Base-by-base conservation (phyloP, 2,797 vertebrate species). In the Xenops minutus region DNA sequence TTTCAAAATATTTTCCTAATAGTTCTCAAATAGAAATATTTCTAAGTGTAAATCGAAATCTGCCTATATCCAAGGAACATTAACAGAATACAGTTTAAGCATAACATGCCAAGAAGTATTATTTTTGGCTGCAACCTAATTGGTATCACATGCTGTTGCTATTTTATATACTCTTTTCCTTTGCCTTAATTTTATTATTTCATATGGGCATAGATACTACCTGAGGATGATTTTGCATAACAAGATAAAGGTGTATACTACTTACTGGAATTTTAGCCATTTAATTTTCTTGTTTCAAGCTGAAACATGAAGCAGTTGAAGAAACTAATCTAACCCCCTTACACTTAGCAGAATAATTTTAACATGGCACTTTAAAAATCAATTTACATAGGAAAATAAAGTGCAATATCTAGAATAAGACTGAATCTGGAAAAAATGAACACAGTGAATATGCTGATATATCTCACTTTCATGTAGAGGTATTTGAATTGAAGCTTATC, bases 1-100 rank as follows among this genome's bases (percentile, higher is more conserved):
- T 96, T 97, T 95, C 71, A 92, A 95, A 96, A 96, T 94, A 95
- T 97, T 96, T 96, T 94, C 84, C 87, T 97, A 96, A 92, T 95
- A 96, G 81, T 89, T 93, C 92, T 94, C 93, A 92, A 85, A 95
- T 12, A 75, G 87, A 96, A 95, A 90, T 95, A 94, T 96, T 97
- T 96, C 90, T 91, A 96, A 96, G 81, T 88, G 95, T 91, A 92
- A 83, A 82, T 61, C 34, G 52, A 90, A 96, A 95, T 95, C 79
- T 96, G 95, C 84, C 88, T 90, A 77, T 96, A 96, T 95, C 77
- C 82, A 96, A 95, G 78, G 43, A 81, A 92, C 24, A 67, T 63
- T 87, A 93, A 86, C 51, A 85, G 77, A 88, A 81, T 15, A 37
- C 22, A 80, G 82, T 67, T 61, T 84, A 88, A 96, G 68, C 66